A percentile compares a stretch with the other conserved stretches of the same genome.
phyloP scores from a whole-genome alignment of 2,888 invertebrate species.

The Euspilapteryx auroguttella region DNA sequence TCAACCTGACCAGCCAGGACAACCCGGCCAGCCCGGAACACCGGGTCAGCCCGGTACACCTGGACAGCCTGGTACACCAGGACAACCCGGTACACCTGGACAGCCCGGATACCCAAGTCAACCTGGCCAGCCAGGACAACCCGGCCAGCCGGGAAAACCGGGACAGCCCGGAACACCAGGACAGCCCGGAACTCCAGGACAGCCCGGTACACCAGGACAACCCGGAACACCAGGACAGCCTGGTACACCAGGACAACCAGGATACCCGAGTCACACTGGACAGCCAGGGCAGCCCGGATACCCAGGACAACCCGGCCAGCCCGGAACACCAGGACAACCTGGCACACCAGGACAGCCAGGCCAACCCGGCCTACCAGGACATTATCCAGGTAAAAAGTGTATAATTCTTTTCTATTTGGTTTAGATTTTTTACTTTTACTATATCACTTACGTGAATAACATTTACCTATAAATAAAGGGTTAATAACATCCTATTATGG shows the following conservation, averaged over 20 bases:
- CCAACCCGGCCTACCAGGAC: constrained; percentile 10
- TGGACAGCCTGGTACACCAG: constrained; percentile 10
- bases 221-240: constrained; percentile 11
- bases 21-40: constrained; percentile 4
- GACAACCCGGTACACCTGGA: constrained; percentile 5
- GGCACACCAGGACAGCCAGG: constrained; percentile 12
- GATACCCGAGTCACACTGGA: constrained; percentile 7
- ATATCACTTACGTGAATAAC: no score
- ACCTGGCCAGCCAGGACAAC: constrained; percentile 11
- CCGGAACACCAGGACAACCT: constrained; percentile 12
- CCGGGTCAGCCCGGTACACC: constrained; percentile 11
- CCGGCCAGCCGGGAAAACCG: constrained; percentile 2
- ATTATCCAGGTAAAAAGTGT: constrained; percentile 5
- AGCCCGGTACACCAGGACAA: constrained; percentile 13
- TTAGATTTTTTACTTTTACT: no score
- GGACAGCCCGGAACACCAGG: constrained; percentile 2
- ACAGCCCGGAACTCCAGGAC: constrained; percentile 9
- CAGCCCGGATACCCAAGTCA: constrained; percentile 9
- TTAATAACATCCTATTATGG: no score
- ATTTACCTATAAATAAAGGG: no score
- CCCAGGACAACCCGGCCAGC: constrained; percentile 7
- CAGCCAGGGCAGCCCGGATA: constrained; percentile 2
- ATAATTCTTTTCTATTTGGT: no score
- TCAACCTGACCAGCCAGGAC: constrained; percentile 6
- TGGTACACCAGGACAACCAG: constrained; percentile 11